Base-by-base conservation (phyloP, 2,797 vertebrate genomes). In the Clarias platycephalus region DNA sequence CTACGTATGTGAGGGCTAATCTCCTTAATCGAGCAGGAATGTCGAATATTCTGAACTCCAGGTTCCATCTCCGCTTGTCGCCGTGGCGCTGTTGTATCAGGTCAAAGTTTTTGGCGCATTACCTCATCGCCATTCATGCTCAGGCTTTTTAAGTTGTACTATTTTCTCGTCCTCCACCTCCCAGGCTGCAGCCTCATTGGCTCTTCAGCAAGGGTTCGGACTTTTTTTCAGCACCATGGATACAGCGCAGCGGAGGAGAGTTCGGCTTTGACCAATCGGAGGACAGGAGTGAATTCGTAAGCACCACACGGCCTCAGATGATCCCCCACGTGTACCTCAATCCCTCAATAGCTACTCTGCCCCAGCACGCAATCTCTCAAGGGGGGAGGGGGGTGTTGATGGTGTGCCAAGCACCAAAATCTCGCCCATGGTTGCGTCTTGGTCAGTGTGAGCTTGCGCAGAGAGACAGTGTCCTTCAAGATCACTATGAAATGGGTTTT, bases 81-180 rank as follows among this genome's bases (percentile, higher is more conserved):
- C 74, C 24, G 53, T 57, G 71, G 71, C 49, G 71, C 53, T 1
- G 28, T 58, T 34, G 74, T 57, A 76, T 76, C 24, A 0, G 10
- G 31, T 37, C 0, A 5, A 37, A 77, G 75, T 77, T 60, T 76
- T 37, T 77, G 91, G 91, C 86, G 91, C 94, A 94, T 94, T 94
- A 94, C 94, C 93, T 94, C 94, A 95, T 94, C 92, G 89, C 89
- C 92, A 93, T 95, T 94, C 93, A 92, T 93, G 90, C 82, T 88
- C 80, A 86, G 76, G 86, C 91, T 94, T 91, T 91, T 90, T 91
- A 93, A 91, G 89, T 92, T 92, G 78, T 91, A 93, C 93, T 94
- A 93, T 92, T 92, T 93, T 93, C 91, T 90, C 86, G n/a, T 92
- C 89, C 86, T 88, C 89, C 87, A 79, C 71, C 85, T 55, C 79